A percentile compares a stretch with the other conserved stretches of the same genome.
Conservation (phyloP, 2,113 vertebrate species). For the Eurystomus gularis region DNA sequence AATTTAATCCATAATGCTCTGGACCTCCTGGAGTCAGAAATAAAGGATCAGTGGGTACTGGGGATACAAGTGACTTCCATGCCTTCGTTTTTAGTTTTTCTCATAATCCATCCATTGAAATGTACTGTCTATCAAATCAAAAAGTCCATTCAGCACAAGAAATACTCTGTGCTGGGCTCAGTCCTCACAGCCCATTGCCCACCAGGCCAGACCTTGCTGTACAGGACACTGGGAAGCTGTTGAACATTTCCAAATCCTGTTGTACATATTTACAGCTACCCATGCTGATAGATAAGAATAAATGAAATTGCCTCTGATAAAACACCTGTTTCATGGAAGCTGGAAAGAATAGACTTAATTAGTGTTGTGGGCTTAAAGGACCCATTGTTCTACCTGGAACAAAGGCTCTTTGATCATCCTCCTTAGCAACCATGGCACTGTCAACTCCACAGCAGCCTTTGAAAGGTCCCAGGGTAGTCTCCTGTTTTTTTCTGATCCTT, state of each 20-base stretch:
- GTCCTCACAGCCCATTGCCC: background rate
- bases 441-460: background rate
- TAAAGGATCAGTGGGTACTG: background rate
- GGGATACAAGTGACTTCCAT: background rate
- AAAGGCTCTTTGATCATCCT: background rate
- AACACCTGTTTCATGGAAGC: background rate
- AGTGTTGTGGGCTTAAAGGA: background rate
- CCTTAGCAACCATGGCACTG: conserved; percentile 2
- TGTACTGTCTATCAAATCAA: background rate
- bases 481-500: background rate
- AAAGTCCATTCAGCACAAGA: background rate
- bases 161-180: background rate
- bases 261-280: background rate
- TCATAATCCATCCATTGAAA: background rate
- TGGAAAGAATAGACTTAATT: background rate
- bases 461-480: background rate
- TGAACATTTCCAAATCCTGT: background rate
- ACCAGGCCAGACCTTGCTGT: background rate
- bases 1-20: background rate
- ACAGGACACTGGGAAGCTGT: background rate
- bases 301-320: background rate
- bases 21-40: background rate
- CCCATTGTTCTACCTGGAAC: background rate
- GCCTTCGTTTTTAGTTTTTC: background rate
- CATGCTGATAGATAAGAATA: background rate